Conservation (phyloP, 2,888 invertebrate genomes). For the Ametastegia equiseti region DNA sequence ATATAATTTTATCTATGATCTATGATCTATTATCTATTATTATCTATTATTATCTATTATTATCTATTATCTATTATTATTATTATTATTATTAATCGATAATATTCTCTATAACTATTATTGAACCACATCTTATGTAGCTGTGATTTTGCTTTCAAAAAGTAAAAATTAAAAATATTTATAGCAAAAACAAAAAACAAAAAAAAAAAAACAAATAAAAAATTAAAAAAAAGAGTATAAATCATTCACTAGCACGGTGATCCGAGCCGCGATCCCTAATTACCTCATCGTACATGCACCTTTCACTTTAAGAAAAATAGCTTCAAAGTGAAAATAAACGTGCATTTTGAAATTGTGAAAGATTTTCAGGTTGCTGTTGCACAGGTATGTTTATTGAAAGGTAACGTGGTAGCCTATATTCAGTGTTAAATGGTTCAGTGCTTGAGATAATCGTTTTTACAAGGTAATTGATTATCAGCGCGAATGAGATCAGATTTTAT, state of each 20-base stretch:
- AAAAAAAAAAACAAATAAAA: neutral
- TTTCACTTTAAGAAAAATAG: neutral
- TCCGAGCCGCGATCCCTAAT: neutral
- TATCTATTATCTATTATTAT: slow-evolving; percentile 60
- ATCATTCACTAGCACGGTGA: neutral
- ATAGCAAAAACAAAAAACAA: slow-evolving; percentile 67
- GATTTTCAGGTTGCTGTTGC: too few species aligned
- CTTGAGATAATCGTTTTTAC: too few species aligned
- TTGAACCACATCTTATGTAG: slow-evolving; percentile 75
- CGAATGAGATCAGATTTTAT: too few species aligned
- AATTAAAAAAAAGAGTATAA: neutral
- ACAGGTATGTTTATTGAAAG: too few species aligned
- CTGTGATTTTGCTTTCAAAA: slow-evolving; percentile 76
- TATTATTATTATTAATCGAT: slow-evolving; percentile 53
- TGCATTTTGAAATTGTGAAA: neutral
- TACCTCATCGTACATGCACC: neutral
- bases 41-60: slow-evolving; percentile 39
- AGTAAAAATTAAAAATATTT: slow-evolving; percentile 76
- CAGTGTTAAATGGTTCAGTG: too few species aligned
- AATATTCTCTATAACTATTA: slow-evolving; percentile 69
- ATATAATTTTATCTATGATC: slow-evolving; percentile 71
- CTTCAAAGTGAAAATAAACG: neutral
- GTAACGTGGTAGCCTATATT: too few species aligned
- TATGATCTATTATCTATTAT: slow-evolving; percentile 48
- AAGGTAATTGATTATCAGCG: too few species aligned